A percentile compares a stretch with the other conserved stretches of the same genome.
Evolutionary conservation across 2,888 invertebrate species (phyloP).

Genomic region (Caenorhabditis becei): DNA sequence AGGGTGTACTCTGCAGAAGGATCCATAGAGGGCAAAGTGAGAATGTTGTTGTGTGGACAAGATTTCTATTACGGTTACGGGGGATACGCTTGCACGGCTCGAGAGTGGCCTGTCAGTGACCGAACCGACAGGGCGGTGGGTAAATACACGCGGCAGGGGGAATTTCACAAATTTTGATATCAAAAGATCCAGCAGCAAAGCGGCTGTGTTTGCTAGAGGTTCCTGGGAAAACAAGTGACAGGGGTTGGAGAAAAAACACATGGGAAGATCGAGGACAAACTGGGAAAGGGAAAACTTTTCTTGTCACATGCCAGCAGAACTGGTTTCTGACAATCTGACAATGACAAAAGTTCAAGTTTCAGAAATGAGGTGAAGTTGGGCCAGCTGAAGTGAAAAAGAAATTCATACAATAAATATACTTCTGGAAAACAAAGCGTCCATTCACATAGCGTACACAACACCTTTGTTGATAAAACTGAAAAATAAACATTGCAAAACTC

Average conservation of each 20-base stretch:
- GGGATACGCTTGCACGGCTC: slow-evolving; percentile 19
- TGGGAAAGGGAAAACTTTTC: background rate
- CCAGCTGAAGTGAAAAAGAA: too few relatives aligned
- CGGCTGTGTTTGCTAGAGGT: background rate
- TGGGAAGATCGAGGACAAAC: background rate
- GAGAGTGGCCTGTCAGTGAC: slow-evolving; percentile 38
- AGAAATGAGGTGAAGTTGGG: too few relatives aligned
- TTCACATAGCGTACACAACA: too few relatives aligned
- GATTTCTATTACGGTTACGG: slow-evolving; percentile 27
- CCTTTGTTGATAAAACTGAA: too few relatives aligned
- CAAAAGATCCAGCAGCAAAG: slow-evolving; percentile 33
- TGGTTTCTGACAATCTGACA: too few relatives aligned
- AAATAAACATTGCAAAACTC: too few relatives aligned
- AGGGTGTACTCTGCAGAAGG: slow-evolving; percentile 54
- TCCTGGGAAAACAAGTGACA: background rate
- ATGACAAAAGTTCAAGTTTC: too few relatives aligned
- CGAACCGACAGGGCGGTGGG: slow-evolving; percentile 45
- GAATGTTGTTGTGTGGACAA: slow-evolving; percentile 17
- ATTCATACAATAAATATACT: too few relatives aligned
- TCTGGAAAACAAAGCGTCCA: too few relatives aligned
- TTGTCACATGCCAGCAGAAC: too few relatives aligned
- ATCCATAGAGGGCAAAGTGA: slow-evolving; percentile 46
- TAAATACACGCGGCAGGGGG: slow-evolving; percentile 23
- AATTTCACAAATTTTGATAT: slow-evolving; percentile 34
- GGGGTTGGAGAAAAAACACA: background rate